A percentile compares a stretch with the other conserved stretches of the same genome.
Evolutionary conservation across 2,113 vertebrate species (phyloP).

Genomic region (Halcyon malimbica): DNA sequence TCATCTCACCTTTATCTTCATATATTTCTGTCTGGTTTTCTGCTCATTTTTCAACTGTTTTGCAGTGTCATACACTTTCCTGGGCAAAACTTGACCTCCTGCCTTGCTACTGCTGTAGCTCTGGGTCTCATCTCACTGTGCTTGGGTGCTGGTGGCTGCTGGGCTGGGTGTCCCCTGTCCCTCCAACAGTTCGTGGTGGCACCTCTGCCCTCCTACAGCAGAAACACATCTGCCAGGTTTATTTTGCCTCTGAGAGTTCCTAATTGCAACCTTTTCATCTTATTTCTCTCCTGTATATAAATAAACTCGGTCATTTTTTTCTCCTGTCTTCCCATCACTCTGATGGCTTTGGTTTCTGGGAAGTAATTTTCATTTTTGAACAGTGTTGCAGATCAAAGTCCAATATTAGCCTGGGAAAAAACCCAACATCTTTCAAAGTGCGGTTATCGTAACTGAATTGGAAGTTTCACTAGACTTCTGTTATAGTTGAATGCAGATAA

Average conservation of each 20-base stretch:
- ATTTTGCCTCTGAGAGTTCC: background rate
- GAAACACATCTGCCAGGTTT: background rate
- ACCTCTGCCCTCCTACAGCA: background rate
- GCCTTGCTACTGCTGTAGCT: background rate
- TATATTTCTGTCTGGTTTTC: background rate
- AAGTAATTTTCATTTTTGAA: background rate
- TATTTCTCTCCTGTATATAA: background rate
- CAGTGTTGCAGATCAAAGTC: background rate
- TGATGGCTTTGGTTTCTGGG: background rate
- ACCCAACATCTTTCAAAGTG: background rate
- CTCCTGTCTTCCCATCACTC: background rate
- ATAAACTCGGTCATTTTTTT: background rate
- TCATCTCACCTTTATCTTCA: background rate
- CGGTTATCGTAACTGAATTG: background rate
- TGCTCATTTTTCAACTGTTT: background rate
- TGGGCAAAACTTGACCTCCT: background rate
- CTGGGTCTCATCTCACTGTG: fast-evolving
- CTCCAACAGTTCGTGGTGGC: background rate
- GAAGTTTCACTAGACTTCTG: background rate
- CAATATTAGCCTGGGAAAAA: background rate
- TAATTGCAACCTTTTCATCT: background rate
- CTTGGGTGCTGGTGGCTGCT: background rate
- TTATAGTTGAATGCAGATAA: background rate
- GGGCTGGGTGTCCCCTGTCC: background rate
- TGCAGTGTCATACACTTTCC: background rate